Evolutionary conservation across 2,888 invertebrate species (phyloP), one percentile per base, ranked within the genome.

Genomic region (Stenchaetothrips biformis): DNA sequence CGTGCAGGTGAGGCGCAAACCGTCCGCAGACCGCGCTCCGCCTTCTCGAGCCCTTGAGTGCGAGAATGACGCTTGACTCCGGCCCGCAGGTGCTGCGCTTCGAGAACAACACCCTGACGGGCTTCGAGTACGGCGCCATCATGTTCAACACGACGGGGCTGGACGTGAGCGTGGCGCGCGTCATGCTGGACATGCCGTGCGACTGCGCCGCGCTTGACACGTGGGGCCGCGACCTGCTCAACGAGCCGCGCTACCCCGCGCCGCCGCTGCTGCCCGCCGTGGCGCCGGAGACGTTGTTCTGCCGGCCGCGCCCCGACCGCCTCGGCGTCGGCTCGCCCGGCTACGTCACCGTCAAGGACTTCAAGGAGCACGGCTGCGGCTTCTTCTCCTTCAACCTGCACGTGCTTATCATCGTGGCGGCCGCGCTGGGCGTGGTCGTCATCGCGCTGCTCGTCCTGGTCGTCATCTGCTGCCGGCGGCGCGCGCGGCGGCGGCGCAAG

Each of bases 61-160:
- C 37, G 4, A 37, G 37, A 37, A 4, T 2, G 37, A 37, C 37
- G 11, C 49, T 80, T n/a, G 78, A 82, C 48, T 80, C 80, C 16
- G 85, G 83, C 9, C 86, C 86, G 37, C 90, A 89, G 83, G 90
- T 89, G 84, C 88, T 90, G 80, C 86, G 88, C 27, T 90, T 94
- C 83, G 91, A 92, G 83, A 91, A 92, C 84, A 92, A 92, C 84
- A 91, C 90, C 18, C 87, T 93, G 77, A 87, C 87, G 0, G 86
- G 86, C 80, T 87, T 92, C 83, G 89, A 88, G 59, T 89, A 90
- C 3, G 88, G 89, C 8, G 90, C 92, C 7, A 86, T 93, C 67
- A 86, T 88, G 82, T 89, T 91, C 84, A 90, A 92, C 85, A 86
- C 88, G 6, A 86, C 87, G 13, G 89, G 90, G 82, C 89, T 92